These are phyloP conservation scores for Drosophila suzukii DNA, from an alignment of 1,140 invertebrate species.

Conservation along the genomic window DNA sequence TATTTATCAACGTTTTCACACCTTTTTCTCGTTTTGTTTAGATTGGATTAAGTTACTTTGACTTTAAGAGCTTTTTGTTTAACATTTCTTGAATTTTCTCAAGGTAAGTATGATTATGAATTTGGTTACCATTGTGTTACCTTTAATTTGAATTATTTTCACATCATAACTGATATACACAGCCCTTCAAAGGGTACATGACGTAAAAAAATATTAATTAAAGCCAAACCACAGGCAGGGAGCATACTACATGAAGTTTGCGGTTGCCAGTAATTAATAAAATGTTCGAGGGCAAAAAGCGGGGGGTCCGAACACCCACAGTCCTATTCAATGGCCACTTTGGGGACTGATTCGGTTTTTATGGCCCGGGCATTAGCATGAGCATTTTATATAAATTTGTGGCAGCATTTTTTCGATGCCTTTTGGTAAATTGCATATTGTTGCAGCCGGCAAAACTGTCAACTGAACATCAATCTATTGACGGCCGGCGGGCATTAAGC, in stretches of 20 bases:
- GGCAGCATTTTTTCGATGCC: not conserved
- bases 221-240: conserved; percentile 66
- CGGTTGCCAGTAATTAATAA: conserved; percentile 73
- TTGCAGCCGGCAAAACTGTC: conserved; percentile 62
- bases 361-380: conserved; percentile 53
- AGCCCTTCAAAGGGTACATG: conserved; percentile 3
- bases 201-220: conserved; percentile 73
- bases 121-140: no score
- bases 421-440: conserved; percentile 59
- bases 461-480: conserved; percentile 81
- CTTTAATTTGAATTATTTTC: no score
- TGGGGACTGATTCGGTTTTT: conserved; percentile 45
- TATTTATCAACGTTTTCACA: no score
- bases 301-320: not conserved
- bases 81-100: no score
- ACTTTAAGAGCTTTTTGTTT: no score
- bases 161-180: conserved; percentile 1
- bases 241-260: conserved; percentile 67
- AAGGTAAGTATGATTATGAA: no score
- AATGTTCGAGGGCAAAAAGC: conserved; percentile 46
- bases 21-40: no score
- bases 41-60: no score
- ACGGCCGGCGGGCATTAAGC: conserved; percentile 64
- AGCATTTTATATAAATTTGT: conserved; percentile 46
- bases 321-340: conserved; percentile 56